These are phyloP conservation scores for Andinoacara biseriatus DNA, from an alignment of 2,113 vertebrate genomes.

Conservation along the genomic window DNA sequence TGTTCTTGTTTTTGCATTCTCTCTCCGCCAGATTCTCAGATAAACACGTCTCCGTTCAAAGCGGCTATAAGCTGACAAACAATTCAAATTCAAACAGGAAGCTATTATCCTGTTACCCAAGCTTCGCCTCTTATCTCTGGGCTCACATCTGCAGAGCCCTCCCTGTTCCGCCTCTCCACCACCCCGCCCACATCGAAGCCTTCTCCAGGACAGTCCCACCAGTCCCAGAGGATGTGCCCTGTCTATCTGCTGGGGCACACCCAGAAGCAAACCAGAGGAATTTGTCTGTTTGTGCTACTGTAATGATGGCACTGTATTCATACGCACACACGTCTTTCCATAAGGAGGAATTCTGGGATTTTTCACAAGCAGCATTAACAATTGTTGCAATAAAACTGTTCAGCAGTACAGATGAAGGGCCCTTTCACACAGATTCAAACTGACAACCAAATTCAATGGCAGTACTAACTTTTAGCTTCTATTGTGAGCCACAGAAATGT, in stretches of 20 bases:
- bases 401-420: background rate
- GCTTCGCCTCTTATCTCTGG: conserved; percentile 73
- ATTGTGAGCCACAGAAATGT: background rate
- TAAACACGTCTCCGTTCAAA: conserved; percentile 69
- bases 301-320: conserved; percentile 19
- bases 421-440: background rate
- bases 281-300: conserved; percentile 50
- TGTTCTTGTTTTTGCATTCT: conserved; percentile 60
- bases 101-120: conserved; percentile 72
- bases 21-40: conserved; percentile 48
- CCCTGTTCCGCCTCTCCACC: conserved; percentile 35
- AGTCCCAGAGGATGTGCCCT: conserved; percentile 64
- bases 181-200: conserved; percentile 41
- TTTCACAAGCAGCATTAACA: background rate
- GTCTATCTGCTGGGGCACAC: conserved; percentile 69
- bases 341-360: background rate
- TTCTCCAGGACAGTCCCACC: conserved; percentile 25
- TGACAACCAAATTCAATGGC: background rate
- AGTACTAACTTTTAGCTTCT: background rate
- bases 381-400: background rate
- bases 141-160: conserved; percentile 72
- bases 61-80: conserved; percentile 59
- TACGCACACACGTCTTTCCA: background rate
- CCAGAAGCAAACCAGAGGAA: conserved; percentile 60
- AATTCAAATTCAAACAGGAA: conserved; percentile 78